Conservation (phyloP, 2,888 invertebrate genomes). For the Orthosia gothica region DNA sequence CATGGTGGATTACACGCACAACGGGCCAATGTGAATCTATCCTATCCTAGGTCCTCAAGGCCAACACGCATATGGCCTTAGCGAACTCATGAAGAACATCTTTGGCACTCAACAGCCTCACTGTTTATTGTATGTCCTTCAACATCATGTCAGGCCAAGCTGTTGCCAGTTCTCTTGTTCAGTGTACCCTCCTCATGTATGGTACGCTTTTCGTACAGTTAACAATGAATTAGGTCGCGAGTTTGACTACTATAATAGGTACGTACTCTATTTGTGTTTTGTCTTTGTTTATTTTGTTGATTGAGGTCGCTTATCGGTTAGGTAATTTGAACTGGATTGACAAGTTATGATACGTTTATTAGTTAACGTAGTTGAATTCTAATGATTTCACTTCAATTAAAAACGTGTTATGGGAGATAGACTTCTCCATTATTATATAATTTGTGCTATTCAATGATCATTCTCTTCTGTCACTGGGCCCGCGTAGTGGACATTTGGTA, state of each 20-base stretch:
- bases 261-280: conserved; percentile 3
- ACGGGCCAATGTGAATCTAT: too few relatives aligned
- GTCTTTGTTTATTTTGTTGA: conserved; percentile 51
- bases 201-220: conserved; percentile 13
- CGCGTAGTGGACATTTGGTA: background rate
- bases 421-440: background rate
- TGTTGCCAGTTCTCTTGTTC: background rate
- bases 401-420: background rate
- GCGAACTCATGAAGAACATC: background rate
- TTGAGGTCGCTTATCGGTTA: conserved; percentile 51
- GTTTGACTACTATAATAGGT: conserved; percentile 20
- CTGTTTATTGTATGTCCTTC: background rate
- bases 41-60: too few relatives aligned
- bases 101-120: background rate
- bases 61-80: background rate
- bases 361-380: background rate
- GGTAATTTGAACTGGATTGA: conserved; percentile 48
- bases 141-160: background rate
- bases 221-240: conserved; percentile 41
- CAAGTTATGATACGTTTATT: conserved; percentile 40
- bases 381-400: background rate
- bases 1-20: too few relatives aligned
- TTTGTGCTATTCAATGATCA: background rate
- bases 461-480: background rate
- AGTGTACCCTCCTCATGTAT: conserved; percentile 1